Conservation (phyloP, 2,888 invertebrate species). For the Alcis repandata region DNA sequence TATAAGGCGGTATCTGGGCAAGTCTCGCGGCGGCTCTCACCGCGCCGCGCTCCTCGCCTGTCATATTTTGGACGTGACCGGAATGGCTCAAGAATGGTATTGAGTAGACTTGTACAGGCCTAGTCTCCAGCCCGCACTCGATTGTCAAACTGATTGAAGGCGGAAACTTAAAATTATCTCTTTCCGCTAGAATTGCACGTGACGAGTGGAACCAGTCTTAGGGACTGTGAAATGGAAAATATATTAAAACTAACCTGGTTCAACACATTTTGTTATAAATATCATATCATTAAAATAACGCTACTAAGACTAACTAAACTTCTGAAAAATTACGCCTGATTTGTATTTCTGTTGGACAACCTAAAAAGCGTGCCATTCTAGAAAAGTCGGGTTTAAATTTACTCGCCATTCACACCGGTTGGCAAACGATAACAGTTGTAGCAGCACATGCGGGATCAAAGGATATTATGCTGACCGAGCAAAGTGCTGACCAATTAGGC, state of each 20-base stretch:
- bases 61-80: slow-evolving; percentile 26
- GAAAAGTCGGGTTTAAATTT: not conserved
- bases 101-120: not conserved
- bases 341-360: too few species aligned
- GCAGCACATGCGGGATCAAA: not conserved
- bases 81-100: not conserved
- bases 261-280: too few species aligned
- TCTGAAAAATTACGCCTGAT: too few species aligned
- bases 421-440: not conserved
- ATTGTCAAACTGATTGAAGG: not conserved
- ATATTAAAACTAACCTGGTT: too few species aligned
- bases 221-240: too few species aligned
- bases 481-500: too few species aligned
- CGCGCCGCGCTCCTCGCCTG: slow-evolving; percentile 10
- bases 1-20: slow-evolving; percentile 17
- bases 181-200: too few species aligned
- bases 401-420: not conserved
- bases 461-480: too few species aligned
- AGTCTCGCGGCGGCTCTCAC: slow-evolving; percentile 15
- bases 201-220: too few species aligned
- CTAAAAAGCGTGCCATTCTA: too few species aligned
- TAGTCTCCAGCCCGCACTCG: not conserved
- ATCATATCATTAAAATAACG: too few species aligned
- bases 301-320: too few species aligned
- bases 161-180: not conserved